Conservation (phyloP, 2,888 invertebrate genomes). For the Yponomeuta cagnagella region DNA sequence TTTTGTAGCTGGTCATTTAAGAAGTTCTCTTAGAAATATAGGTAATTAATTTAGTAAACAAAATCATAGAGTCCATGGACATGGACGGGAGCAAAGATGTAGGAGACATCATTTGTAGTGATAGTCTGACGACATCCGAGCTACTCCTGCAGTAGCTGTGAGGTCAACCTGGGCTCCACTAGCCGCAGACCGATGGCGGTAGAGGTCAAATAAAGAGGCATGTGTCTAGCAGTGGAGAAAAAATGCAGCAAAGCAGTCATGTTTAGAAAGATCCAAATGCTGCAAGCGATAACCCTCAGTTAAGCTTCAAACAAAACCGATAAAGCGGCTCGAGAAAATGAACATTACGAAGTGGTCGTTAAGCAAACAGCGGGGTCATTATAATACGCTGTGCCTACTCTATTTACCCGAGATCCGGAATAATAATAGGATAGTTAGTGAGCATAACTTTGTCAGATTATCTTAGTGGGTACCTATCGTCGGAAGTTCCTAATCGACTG, state of each 20-base stretch:
- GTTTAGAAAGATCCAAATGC: neutral
- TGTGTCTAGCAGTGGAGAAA: too few species aligned
- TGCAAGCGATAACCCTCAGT: neutral
- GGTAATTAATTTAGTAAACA: too few species aligned
- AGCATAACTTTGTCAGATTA: neutral
- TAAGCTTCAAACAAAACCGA: neutral
- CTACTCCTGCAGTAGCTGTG: too few species aligned
- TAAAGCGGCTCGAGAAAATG: conserved; percentile 28
- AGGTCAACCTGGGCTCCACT: too few species aligned
- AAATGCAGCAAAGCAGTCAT: neutral
- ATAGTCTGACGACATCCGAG: too few species aligned
- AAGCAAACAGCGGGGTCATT: conserved; percentile 42
- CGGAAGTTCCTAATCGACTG: neutral
- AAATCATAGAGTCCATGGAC: too few species aligned
- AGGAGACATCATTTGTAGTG: too few species aligned
- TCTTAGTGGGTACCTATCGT: neutral
- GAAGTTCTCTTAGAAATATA: too few species aligned
- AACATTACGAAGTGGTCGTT: conserved; percentile 44
- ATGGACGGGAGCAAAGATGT: too few species aligned
- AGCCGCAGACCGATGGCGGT: too few species aligned
- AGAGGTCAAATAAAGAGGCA: too few species aligned
- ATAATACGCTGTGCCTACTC: conserved; percentile 17
- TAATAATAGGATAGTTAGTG: neutral
- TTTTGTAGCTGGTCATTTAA: too few species aligned
- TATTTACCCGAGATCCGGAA: neutral